A percentile compares a stretch with the other conserved stretches of the same genome.
Evolutionary conservation across 2,797 vertebrate species (phyloP).

Genomic region (Prionace glauca): DNA sequence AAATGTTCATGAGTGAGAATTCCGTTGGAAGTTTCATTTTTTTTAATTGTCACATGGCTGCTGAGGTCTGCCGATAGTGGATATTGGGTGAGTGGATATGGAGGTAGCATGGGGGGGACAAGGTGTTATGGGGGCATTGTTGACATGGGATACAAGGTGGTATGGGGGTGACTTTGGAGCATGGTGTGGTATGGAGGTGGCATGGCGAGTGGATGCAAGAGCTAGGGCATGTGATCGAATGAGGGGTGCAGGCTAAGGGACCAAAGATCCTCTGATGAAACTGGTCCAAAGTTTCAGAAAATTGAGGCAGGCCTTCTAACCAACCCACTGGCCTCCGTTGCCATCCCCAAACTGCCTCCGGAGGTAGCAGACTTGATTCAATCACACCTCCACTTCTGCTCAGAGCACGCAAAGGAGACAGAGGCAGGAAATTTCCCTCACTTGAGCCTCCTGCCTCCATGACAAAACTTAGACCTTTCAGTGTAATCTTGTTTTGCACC

Average conservation of each 20-base stretch:
- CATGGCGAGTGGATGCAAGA: not conserved
- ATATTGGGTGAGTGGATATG: not conserved
- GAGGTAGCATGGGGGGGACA: not conserved
- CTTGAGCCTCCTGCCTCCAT: too few relatives aligned
- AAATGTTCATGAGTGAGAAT: not conserved
- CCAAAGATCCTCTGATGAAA: not conserved
- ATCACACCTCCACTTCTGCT: too few relatives aligned
- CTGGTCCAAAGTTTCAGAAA: not conserved
- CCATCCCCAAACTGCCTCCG: not conserved
- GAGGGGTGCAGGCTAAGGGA: not conserved
- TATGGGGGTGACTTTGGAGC: too few relatives aligned
- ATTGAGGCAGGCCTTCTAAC: not conserved
- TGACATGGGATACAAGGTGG: too few relatives aligned
- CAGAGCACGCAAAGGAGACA: not conserved
- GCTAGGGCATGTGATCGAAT: not conserved
- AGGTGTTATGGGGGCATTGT: too few relatives aligned
- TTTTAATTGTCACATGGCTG: not conserved
- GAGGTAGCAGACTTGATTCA: not conserved
- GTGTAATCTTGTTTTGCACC: not conserved
- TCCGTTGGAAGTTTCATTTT: not conserved
- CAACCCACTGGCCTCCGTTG: not conserved
- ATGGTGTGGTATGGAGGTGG: not conserved
- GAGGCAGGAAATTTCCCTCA: too few relatives aligned
- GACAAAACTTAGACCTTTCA: too few relatives aligned
- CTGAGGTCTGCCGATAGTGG: not conserved